These are phyloP conservation scores for Rhea pennata DNA, from an alignment of 2,113 vertebrate genomes.

Conservation along the genomic window DNA sequence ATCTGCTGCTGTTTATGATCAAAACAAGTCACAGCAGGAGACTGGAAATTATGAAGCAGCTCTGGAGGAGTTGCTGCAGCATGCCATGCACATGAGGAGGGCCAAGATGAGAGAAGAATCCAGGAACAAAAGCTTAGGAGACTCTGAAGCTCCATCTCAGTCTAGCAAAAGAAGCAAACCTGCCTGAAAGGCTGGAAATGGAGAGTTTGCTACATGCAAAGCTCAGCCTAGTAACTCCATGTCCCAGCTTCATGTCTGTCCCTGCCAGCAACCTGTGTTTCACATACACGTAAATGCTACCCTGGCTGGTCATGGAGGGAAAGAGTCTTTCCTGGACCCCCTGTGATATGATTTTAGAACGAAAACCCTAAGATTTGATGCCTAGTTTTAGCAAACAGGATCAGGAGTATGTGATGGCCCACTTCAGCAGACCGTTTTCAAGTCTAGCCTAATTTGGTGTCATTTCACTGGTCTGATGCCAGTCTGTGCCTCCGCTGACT, in stretches of 20 bases:
- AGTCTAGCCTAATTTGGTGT: background rate
- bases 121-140: background rate
- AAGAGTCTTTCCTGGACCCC: background rate
- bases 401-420: background rate
- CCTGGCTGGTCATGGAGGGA: background rate
- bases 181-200: background rate
- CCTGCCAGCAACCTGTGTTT: background rate
- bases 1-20: slow-evolving; percentile 8
- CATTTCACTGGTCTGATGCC: background rate
- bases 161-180: background rate
- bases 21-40: background rate
- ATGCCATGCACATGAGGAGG: background rate
- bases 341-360: background rate
- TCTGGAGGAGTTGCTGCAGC: background rate
- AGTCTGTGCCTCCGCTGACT: background rate
- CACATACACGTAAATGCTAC: background rate
- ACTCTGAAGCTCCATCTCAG: background rate
- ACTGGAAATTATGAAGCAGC: background rate
- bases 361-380: background rate
- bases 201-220: background rate
- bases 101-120: background rate
- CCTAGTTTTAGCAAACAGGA: background rate
- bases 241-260: background rate
- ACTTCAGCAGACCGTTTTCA: background rate
- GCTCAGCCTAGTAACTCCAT: background rate